These are phyloP conservation scores for Drosophila erecta DNA, from an alignment of 1,140 invertebrate genomes.

Conservation along the genomic window DNA sequence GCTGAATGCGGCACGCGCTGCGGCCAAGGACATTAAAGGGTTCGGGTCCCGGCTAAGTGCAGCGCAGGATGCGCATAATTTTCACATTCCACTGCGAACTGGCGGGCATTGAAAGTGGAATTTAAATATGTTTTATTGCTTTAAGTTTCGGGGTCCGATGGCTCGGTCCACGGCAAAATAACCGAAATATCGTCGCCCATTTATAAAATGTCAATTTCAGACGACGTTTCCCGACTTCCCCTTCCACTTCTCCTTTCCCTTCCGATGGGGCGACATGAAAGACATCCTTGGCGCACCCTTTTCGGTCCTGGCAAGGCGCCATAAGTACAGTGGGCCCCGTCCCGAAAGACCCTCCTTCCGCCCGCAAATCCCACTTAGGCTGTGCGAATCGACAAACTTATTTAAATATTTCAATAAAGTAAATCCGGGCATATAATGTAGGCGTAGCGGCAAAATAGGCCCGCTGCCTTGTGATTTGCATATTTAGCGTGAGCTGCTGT, in stretches of 20 bases:
- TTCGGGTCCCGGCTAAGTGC: conserved; percentile 62
- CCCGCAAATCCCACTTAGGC: conserved; percentile 80
- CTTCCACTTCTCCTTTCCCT: conserved; percentile 29
- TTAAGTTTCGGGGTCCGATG: conserved; percentile 52
- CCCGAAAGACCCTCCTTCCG: neutral
- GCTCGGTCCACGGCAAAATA: conserved; percentile 14
- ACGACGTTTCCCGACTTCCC: conserved; percentile 32
- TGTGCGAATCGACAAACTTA: conserved; percentile 82
- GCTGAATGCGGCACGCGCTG: conserved; percentile 61
- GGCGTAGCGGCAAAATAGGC: conserved; percentile 65
- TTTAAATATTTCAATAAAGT: conserved; percentile 84
- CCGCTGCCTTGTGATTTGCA: conserved; percentile 58
- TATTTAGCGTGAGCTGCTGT: conserved; percentile 50
- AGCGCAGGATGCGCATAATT: conserved; percentile 64
- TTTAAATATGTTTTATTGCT: conserved; percentile 78
- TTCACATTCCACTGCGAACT: conserved; percentile 63
- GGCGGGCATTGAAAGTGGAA: conserved; percentile 51
- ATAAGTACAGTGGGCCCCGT: conserved; percentile 24
- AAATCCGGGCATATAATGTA: conserved; percentile 64
- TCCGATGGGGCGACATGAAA: conserved; percentile 43
- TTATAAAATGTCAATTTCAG: conserved; percentile 84
- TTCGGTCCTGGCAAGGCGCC: conserved; percentile 52
- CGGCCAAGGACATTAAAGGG: conserved; percentile 61
- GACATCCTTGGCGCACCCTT: conserved; percentile 56
- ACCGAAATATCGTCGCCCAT: conserved; percentile 58